Percentiles rank a stretch among this genome's conserved stretches.
phyloP scores from a whole-genome alignment of 2,888 invertebrate genomes.

The Sphaerophoria taeniata region DNA sequence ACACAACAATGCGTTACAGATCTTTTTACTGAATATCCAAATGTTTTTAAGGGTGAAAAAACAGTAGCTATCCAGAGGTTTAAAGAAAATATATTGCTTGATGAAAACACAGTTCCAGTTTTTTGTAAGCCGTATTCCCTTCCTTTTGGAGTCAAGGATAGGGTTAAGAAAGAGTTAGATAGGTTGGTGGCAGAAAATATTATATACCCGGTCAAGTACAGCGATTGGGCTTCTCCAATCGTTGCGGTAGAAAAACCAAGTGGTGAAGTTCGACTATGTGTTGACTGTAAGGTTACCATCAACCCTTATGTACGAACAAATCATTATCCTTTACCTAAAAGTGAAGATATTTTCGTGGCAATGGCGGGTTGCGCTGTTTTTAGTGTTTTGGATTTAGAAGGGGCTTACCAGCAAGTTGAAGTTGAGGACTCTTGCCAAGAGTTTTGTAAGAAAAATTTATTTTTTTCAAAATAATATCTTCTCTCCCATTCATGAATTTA shows the following conservation, averaged over 20 bases:
- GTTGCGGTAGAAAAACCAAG: conserved; percentile 52
- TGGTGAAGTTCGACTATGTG: conserved; percentile 33
- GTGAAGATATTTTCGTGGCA: conserved; percentile 27
- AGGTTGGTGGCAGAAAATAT: neutral
- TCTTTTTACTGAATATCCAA: too few relatives aligned
- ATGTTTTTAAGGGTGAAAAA: too few relatives aligned
- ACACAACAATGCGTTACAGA: too few relatives aligned
- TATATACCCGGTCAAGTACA: conserved; percentile 44
- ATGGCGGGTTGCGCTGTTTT: conserved; percentile 72
- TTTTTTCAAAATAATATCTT: too few relatives aligned
- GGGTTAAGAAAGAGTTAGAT: neutral
- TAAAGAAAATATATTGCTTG: neutral
- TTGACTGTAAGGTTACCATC: too few relatives aligned
- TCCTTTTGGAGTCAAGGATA: neutral
- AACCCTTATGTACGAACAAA: conserved; percentile 60
- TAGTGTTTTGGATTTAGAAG: conserved; percentile 68
- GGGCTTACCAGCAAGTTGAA: conserved; percentile 73
- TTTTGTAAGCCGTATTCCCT: neutral
- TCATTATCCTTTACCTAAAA: conserved; percentile 75
- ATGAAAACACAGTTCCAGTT: neutral
- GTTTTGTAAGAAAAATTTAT: too few relatives aligned
- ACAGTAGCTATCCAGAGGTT: neutral
- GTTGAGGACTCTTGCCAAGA: conserved; percentile 64
- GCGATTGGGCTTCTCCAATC: conserved; percentile 31
- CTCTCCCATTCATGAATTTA: too few relatives aligned